phyloP scores from a whole-genome alignment of 2,888 invertebrate species.

The Ectemnius cavifrons region DNA sequence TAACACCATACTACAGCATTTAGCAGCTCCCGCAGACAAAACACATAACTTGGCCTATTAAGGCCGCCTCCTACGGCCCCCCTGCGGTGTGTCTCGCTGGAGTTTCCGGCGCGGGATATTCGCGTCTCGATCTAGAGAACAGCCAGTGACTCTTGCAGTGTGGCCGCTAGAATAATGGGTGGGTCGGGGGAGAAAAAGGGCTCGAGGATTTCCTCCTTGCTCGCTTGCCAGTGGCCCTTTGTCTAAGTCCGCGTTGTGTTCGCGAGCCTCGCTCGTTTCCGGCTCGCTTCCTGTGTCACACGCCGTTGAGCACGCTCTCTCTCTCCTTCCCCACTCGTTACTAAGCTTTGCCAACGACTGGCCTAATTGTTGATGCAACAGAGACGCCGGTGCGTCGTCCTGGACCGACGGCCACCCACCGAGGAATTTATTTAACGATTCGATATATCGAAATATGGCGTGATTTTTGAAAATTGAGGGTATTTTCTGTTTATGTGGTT shows the following conservation, averaged over 20 bases:
- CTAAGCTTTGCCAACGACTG: conserved; percentile 35
- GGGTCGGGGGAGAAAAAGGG: conserved; percentile 32
- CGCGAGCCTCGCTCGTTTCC: conserved; percentile 57
- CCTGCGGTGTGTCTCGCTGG: conserved; percentile 32
- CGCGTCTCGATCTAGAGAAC: conserved; percentile 12
- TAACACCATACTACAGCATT: background rate
- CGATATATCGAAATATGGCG: no score
- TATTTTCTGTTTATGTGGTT: no score
- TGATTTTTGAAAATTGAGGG: no score
- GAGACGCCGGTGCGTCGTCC: conserved; percentile 1
- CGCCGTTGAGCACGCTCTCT: conserved; percentile 77
- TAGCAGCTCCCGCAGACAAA: conserved; percentile 45
- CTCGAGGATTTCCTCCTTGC: conserved; percentile 31
- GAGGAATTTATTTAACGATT: no score
- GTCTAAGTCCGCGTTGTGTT: conserved; percentile 27
- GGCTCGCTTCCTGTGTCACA: conserved; percentile 77
- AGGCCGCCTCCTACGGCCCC: conserved; percentile 49
- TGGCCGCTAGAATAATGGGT: conserved; percentile 10
- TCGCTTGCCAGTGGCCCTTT: conserved; percentile 12
- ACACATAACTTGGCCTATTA: conserved; percentile 47
- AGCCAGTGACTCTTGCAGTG: background rate
- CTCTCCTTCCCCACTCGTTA: conserved; percentile 54
- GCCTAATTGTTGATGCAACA: conserved; percentile 72
- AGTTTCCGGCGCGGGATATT: conserved; percentile 44
- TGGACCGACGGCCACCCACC: conserved; percentile 4